Conservation (phyloP, 2,888 invertebrate genomes). For the Ochropleura leucogaster region DNA sequence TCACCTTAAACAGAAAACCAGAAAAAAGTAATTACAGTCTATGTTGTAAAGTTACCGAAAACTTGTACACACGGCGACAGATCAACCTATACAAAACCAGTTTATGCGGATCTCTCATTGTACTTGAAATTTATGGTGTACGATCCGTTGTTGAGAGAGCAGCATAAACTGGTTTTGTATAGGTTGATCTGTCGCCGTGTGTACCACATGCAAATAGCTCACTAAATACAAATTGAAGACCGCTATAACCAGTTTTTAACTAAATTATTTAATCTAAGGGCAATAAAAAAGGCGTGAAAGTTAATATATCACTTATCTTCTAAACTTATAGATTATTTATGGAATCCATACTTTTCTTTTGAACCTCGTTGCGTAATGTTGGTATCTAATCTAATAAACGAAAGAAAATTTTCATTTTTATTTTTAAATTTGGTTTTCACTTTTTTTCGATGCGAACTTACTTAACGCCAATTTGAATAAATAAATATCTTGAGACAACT, state of each 20-base stretch:
- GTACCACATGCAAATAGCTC: constrained; percentile 28
- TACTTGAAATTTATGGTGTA: too few species aligned
- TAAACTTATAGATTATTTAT: constrained; percentile 9
- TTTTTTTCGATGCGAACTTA: not conserved
- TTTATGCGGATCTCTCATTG: too few species aligned
- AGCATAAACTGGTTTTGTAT: too few species aligned
- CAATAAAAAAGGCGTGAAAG: constrained; percentile 46
- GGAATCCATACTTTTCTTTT: constrained; percentile 6
- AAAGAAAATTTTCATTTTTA: constrained; percentile 14
- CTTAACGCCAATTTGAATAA: not conserved
- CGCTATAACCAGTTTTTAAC: constrained; percentile 15
- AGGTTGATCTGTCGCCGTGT: too few species aligned
- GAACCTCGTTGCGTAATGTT: constrained; percentile 30
- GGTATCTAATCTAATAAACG: not conserved
- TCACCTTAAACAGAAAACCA: too few species aligned
- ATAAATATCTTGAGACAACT: too few species aligned
- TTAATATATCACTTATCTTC: constrained; percentile 24
- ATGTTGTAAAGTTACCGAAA: not conserved
- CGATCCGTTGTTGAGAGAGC: too few species aligned
- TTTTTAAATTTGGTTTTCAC: constrained; percentile 2
- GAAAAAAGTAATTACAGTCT: not conserved
- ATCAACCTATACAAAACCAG: too few species aligned
- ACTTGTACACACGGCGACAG: too few species aligned
- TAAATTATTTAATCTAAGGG: constrained; percentile 32
- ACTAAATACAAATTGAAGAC: not conserved